Conservation (phyloP, 1,140 invertebrate species). For the Rhyzopertha dominica region DNA sequence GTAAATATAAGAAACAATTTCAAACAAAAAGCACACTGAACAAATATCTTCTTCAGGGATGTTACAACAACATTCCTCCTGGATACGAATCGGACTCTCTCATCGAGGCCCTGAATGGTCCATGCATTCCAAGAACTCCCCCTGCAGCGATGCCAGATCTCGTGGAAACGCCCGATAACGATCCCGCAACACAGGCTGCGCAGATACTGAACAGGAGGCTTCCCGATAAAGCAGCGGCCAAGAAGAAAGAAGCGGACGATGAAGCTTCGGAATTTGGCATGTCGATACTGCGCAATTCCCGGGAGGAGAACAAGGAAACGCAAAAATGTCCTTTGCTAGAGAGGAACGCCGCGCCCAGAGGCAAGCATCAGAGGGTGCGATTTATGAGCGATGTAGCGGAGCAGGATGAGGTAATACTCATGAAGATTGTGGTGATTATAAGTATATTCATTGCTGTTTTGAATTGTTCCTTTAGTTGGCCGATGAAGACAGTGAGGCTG, state of each 20-base stretch:
- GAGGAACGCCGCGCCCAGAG: too few species aligned
- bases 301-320: slow-evolving; percentile 52
- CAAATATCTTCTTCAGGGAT: slow-evolving; percentile 31
- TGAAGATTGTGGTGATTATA: neutral
- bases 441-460: neutral
- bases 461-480: slow-evolving; percentile 28
- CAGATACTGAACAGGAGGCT: slow-evolving; percentile 62
- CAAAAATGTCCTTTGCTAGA: slow-evolving; percentile 46
- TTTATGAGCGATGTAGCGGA: too few species aligned
- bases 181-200: slow-evolving; percentile 54
- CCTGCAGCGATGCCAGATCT: slow-evolving; percentile 53
- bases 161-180: slow-evolving; percentile 45
- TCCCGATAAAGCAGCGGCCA: too few species aligned
- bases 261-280: slow-evolving; percentile 68
- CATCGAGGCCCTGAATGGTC: slow-evolving; percentile 98
- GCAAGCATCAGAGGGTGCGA: too few species aligned
- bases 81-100: slow-evolving; percentile 94
- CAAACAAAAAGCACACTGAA: neutral
- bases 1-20: slow-evolving; percentile 36
- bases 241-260: too few species aligned
- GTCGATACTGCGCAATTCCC: slow-evolving; percentile 59
- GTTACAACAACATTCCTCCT: slow-evolving; percentile 78
- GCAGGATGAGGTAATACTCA: neutral
- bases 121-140: slow-evolving; percentile 57
- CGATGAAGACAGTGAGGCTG: slow-evolving; percentile 75